Conservation (phyloP, 2,797 vertebrate genomes). For the Fistularia commersonii region DNA sequence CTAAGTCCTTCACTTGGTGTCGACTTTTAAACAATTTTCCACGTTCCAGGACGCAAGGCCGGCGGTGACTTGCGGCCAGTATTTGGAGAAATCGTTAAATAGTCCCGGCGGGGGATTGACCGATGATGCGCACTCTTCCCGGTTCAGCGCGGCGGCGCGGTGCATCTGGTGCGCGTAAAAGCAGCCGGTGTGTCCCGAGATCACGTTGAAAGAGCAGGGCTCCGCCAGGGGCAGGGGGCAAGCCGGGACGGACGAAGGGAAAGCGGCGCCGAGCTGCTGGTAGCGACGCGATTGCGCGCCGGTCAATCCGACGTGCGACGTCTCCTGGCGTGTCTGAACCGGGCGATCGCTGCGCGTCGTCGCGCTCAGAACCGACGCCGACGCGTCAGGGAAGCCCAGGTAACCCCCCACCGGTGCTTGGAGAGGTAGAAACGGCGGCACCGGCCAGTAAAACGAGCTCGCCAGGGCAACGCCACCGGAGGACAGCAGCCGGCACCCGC, state of each 20-base stretch:
- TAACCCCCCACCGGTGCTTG: conserved; percentile 57
- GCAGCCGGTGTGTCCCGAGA: conserved; percentile 73
- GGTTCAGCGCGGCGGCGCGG: conserved; percentile 52
- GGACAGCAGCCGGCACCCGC: conserved; percentile 48
- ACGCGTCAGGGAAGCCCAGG: conserved; percentile 49
- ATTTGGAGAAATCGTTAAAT: conserved; percentile 60
- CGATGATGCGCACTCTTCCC: conserved; percentile 41
- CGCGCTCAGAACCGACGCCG: conserved; percentile 57
- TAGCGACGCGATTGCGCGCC: conserved; percentile 50
- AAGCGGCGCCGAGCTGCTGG: conserved; percentile 66
- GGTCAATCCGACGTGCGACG: conserved; percentile 65
- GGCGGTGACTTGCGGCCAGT: conserved; percentile 47
- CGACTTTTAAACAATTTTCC: conserved; percentile 20
- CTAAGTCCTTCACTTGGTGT: neutral
- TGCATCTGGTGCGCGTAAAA: conserved; percentile 72
- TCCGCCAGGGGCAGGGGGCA: conserved; percentile 61
- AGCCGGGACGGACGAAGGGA: conserved; percentile 60
- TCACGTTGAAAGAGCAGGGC: conserved; percentile 68
- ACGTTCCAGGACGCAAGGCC: conserved; percentile 40
- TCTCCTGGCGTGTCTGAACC: conserved; percentile 57
- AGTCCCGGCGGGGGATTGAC: conserved; percentile 45
- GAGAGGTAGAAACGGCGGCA: conserved; percentile 65
- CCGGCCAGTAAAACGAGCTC: conserved; percentile 77
- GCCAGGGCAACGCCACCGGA: conserved; percentile 55
- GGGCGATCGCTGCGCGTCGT: conserved; percentile 33